Base-by-base conservation (phyloP, 2,888 invertebrate genomes). In the Megaustenia siamemsis region DNA sequence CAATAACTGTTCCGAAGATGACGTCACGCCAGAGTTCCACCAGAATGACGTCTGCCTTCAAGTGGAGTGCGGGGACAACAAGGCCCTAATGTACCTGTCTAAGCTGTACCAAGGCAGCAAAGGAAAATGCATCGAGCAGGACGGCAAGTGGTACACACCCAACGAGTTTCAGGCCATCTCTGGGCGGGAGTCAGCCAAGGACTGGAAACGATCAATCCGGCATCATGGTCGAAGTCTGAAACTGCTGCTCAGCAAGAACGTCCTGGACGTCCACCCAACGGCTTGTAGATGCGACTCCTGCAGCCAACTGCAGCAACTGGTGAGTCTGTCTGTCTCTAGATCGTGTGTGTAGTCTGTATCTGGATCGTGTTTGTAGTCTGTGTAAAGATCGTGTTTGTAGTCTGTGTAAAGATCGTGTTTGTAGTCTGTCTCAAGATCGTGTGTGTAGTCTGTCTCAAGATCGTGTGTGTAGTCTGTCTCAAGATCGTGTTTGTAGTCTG, bases 121-220 rank as follows among this genome's bases (percentile, higher is more conserved):
- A 89, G 94, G 94, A n/a, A 93, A 94, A n/a, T 95, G 94, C 88
- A 94, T 95, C 83, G 88, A 92, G 24, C 94, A 93, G 88, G 92
- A 93, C 83, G 93, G 93, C 43, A 89, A 92, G 60, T 94, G 94
- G 94, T 90, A 94, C 69, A 95, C 95, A 3, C 95, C 95, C 5
- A 95, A 95, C 90, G 94, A 95, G 90, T 95, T 95, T 88, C 95
- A 95, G 89, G 92, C 92, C 82, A 92, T 94, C 63, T 94, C 94
- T 90, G 94, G 94, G n/a, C 88, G 95, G 75, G 94, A 94, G 89
- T 94, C 94, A 60, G 95, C 95, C 78, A 95, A 95, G 90, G 94
- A 95, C 88, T 94, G 94, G 94, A 94, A 94, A 88, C 87, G 94
- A 4, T 94, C 94, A 71, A 95, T 95, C 85, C 91, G 94, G 66